Evolutionary conservation across 2,888 invertebrate species (phyloP).

Genomic region (Miltochrista miniata): DNA sequence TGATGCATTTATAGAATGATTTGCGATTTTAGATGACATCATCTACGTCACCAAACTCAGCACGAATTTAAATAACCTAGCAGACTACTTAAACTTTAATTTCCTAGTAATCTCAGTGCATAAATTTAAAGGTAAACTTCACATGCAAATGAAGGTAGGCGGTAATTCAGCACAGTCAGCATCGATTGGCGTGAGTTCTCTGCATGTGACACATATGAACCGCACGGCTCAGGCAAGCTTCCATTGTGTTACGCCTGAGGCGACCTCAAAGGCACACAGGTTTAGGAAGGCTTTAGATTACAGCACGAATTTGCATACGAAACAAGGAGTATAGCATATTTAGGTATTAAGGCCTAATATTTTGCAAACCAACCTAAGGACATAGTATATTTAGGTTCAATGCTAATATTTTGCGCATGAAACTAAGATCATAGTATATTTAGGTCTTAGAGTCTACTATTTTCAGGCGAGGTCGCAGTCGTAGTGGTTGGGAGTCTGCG

Average conservation of each 20-base stretch:
- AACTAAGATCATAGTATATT: not conserved
- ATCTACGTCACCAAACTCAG: no score
- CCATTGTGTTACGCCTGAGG: constrained; percentile 3
- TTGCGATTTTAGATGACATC: no score
- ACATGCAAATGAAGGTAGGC: constrained; percentile 7
- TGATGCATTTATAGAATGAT: no score
- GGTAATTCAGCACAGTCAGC: constrained; percentile 12
- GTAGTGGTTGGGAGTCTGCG: no score
- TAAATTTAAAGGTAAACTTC: constrained; percentile 1
- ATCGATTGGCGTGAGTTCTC: constrained; percentile 26
- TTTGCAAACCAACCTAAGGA: no score
- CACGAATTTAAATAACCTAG: no score
- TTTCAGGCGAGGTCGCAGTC: no score
- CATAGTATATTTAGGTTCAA: no score
- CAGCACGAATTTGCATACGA: not conserved
- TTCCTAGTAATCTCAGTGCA: not conserved
- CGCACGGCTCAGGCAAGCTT: constrained; percentile 2
- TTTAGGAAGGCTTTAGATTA: constrained; percentile 4
- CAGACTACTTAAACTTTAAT: no score
- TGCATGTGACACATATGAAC: constrained; percentile 31
- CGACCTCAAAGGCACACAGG: constrained; percentile 2
- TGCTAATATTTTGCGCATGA: not conserved
- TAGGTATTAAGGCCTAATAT: not conserved
- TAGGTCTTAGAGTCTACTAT: not conserved
- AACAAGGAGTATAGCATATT: not conserved